Base-by-base conservation (phyloP, 2,888 invertebrate genomes). In the Dione juno region DNA sequence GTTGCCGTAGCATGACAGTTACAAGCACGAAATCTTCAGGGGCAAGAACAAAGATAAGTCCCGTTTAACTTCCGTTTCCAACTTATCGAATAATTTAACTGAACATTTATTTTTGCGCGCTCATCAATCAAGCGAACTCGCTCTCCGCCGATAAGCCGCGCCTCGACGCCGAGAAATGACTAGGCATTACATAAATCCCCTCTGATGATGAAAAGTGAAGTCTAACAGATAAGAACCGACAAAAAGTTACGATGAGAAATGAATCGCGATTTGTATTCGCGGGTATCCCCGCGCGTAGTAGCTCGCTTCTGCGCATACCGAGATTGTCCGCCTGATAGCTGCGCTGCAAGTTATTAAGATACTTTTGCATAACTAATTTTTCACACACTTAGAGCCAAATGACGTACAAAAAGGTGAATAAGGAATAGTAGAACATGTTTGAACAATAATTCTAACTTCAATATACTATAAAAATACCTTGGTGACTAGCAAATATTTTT, bases 41-140 rank as follows among this genome's bases (percentile, higher is more conserved):
- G 90, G 90, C 90, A 92, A 71, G 77, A 91, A 92, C 93, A 92
- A 92, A 93, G 93, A 93, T 93, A 93, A 93, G 93, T 93, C 93
- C 90, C 92, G 91, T 93, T 93, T 93, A 93, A 93, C 93, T 93
- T 93, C 92, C 93, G 92, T 93, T 93, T 92, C 88, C 90, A 93
- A 93, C 93, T 93, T 93, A 93, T 93, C 93, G 93, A 93, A 93
- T 93, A 93, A 93, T 93, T 93, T 93, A 93, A 93, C 91, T 93
- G 91, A 93, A 92, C 93, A 93, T 93, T 93, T 93, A 93, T 93
- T 93, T 93, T 93, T 93, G 93, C 93, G 91, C 92, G 92, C 92
- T 93, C 93, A 93, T 93, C 93, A 93, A 93, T 93, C 93, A 93
- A 93, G 92, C 86, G 88, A 88, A 88, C 90, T 86, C 88, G 87